Base-by-base conservation (phyloP, 2,888 invertebrate genomes). In the Protonemura montana region DNA sequence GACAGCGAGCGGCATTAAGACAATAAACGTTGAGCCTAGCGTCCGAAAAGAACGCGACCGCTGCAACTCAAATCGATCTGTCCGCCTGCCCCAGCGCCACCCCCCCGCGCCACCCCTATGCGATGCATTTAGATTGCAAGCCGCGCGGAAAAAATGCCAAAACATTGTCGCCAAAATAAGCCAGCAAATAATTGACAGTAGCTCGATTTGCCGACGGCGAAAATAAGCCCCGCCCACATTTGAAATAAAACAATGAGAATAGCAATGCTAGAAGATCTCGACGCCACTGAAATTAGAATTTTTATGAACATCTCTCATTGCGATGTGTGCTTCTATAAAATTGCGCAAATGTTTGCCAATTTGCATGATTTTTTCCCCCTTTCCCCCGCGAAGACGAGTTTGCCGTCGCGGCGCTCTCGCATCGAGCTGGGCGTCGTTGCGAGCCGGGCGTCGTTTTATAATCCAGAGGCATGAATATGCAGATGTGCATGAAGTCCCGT, bases 301-400 rank as follows among this genome's bases (percentile, higher is more conserved):
- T 59, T 82, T 82, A 35, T 35, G 30, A 13, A 35, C 82, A 82
- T 82, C 59, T 84, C 84, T 84, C 59, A 25, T 84, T 27, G 84
- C 84, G 13, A 59, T 59, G 10, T 10, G 35, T 26, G 26, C 84
- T 26, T 84, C 84, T 84, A 84, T 84, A 59, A 84, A 84, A 84
- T 84, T 42, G 84, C 59, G 84, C 59, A 84, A 84, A 84, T 84
- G 84, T 84, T 84, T 84, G 84, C 28, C 29, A 84, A 84, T 84
- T 84, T 84, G 59, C 84, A 84, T 84, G 59, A 59, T 84, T 84
- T 84, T 84, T 42, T 7, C 2, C 30, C 42, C 82, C 29, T 42
- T 21, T 26, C 30, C 30, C 35, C 16, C 76, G 29, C 26, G 84
- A 84, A 84, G 84, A 76, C 59, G 13, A 21, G 59, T 59, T 59